These are phyloP conservation scores for Ispidina picta DNA, from an alignment of 2,797 vertebrate genomes.

Conservation along the genomic window DNA sequence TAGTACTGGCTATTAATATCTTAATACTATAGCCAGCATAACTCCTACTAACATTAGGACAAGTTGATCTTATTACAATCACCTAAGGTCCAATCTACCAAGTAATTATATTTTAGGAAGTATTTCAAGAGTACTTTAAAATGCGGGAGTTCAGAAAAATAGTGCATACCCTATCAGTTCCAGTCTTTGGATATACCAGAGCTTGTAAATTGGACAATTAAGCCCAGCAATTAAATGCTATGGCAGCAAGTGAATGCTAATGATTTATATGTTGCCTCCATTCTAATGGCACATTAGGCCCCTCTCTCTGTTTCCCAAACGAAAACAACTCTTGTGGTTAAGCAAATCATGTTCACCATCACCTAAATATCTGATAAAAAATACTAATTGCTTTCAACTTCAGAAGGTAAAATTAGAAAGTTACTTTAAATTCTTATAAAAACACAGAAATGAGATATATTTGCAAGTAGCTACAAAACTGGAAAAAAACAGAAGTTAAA, in stretches of 20 bases:
- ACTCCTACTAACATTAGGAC: background rate
- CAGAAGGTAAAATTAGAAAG: background rate
- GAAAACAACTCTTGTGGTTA: background rate
- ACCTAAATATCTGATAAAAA: background rate
- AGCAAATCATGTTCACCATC: background rate
- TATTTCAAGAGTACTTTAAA: background rate
- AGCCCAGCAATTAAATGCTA: background rate
- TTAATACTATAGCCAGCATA: background rate
- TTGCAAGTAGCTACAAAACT: background rate
- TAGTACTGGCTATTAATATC: background rate
- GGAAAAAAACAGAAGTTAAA: background rate
- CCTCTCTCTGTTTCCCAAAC: background rate
- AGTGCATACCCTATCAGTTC: background rate
- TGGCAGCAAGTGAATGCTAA: background rate
- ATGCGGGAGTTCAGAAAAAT: background rate
- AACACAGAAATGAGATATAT: background rate
- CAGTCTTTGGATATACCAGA: background rate
- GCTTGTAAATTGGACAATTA: background rate
- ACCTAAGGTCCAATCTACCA: background rate
- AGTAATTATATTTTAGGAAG: background rate
- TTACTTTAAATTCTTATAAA: background rate
- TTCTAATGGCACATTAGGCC: background rate
- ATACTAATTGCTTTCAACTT: background rate
- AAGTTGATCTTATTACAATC: background rate
- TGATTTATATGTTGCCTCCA: background rate